Evolutionary conservation across 2,888 invertebrate genomes (phyloP).

Genomic region (Nysson spinosus): DNA sequence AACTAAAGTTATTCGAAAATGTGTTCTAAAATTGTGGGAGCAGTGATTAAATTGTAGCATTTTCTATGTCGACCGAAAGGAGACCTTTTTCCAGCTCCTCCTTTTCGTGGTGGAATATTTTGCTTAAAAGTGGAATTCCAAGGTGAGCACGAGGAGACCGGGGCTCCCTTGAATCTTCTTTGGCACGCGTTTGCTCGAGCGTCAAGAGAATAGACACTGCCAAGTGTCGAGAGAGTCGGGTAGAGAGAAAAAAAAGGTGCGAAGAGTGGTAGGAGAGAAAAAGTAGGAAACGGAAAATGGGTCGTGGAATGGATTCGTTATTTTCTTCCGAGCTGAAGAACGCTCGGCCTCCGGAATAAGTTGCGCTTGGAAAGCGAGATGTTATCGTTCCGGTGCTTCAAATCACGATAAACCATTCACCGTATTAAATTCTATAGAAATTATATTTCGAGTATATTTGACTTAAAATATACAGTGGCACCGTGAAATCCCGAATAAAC

Average conservation of each 20-base stretch:
- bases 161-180: slow-evolving; percentile 43
- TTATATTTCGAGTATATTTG: slow-evolving; percentile 8
- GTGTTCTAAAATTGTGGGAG: no score
- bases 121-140: slow-evolving; percentile 31
- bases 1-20: no score
- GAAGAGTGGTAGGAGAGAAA: neutral
- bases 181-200: slow-evolving; percentile 38
- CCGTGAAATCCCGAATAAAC: neutral
- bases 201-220: slow-evolving; percentile 40
- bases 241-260: slow-evolving; percentile 21
- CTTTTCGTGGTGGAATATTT: no score
- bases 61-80: neutral
- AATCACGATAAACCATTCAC: slow-evolving; percentile 22
- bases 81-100: neutral
- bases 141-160: slow-evolving; percentile 42
- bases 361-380: slow-evolving; percentile 18
- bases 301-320: slow-evolving; percentile 48
- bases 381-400: slow-evolving; percentile 24
- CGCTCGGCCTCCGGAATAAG: slow-evolving; percentile 18
- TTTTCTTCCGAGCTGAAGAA: slow-evolving; percentile 32
- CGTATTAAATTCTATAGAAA: slow-evolving; percentile 24
- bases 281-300: slow-evolving; percentile 30
- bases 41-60: no score
- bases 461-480: neutral
- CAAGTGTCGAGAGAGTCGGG: slow-evolving; percentile 15